Percentiles rank a stretch among this genome's conserved stretches.
These are phyloP conservation scores for Tyto alba DNA, from an alignment of 2,113 vertebrate genomes.

Conservation along the genomic window DNA sequence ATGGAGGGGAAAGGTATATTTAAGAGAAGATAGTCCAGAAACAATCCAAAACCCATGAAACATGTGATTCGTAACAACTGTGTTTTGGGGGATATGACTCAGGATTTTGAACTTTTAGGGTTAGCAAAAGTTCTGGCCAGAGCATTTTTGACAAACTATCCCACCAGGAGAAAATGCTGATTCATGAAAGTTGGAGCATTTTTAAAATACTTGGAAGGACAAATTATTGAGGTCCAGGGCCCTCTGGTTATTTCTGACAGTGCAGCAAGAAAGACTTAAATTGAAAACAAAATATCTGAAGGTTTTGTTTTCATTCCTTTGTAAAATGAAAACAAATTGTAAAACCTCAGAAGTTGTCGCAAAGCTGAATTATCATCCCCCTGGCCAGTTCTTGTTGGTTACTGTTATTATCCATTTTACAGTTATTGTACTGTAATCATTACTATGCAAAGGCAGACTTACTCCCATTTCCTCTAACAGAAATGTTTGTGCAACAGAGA, in stretches of 20 bases:
- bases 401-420: conserved; percentile 25
- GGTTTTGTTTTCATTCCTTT: conserved; percentile 61
- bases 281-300: conserved; percentile 59
- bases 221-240: conserved; percentile 42
- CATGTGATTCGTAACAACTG: not conserved
- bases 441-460: not conserved
- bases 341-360: conserved; percentile 50
- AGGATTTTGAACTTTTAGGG: not conserved
- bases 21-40: not conserved
- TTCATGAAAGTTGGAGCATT: conserved; percentile 23
- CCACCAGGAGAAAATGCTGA: conserved; percentile 49
- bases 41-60: not conserved
- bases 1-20: not conserved
- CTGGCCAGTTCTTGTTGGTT: not conserved
- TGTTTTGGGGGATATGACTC: conserved; percentile 17
- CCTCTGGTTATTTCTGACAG: conserved; percentile 51
- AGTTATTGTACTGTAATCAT: not conserved
- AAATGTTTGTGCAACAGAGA: not conserved
- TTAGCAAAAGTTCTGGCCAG: conserved; percentile 11
- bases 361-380: conserved; percentile 32
- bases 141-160: not conserved
- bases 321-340: conserved; percentile 62
- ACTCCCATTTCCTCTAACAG: not conserved
- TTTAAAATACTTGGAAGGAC: conserved; percentile 50
- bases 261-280: conserved; percentile 34